A percentile compares a stretch with the other conserved stretches of the same genome.
Conservation (phyloP, 2,888 invertebrate species). For the Zele albiditarsus region DNA sequence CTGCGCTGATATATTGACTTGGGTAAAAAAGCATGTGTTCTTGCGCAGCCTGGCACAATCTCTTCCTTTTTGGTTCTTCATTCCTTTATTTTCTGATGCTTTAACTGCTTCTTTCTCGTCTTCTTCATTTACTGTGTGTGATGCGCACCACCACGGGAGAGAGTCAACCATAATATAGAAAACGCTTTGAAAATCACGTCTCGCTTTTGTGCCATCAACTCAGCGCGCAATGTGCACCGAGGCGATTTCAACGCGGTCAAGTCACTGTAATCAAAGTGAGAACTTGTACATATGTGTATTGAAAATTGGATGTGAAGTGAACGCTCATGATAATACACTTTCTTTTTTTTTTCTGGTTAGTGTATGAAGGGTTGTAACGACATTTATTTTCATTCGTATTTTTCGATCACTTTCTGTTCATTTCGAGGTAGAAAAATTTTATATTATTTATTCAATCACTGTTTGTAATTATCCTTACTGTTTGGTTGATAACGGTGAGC, state of each 20-base stretch:
- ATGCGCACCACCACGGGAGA: neutral
- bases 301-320: too few species aligned
- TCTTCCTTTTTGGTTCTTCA: conserved; percentile 37
- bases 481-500: too few species aligned
- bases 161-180: neutral
- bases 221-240: conserved; percentile 2
- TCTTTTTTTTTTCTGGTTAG: too few species aligned
- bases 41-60: conserved; percentile 60
- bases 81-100: neutral
- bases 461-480: too few species aligned
- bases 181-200: conserved; percentile 1
- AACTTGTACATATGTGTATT: neutral
- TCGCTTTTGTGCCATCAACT: conserved; percentile 7
- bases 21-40: conserved; percentile 67
- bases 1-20: conserved; percentile 70
- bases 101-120: neutral
- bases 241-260: conserved; percentile 21
- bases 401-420: too few species aligned
- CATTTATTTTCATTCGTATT: too few species aligned
- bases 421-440: too few species aligned
- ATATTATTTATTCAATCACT: too few species aligned
- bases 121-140: neutral
- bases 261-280: conserved; percentile 9
- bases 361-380: too few species aligned
- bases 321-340: too few species aligned